These are phyloP conservation scores for Matsumyia berberina DNA, from an alignment of 2,888 invertebrate genomes.

Conservation along the genomic window DNA sequence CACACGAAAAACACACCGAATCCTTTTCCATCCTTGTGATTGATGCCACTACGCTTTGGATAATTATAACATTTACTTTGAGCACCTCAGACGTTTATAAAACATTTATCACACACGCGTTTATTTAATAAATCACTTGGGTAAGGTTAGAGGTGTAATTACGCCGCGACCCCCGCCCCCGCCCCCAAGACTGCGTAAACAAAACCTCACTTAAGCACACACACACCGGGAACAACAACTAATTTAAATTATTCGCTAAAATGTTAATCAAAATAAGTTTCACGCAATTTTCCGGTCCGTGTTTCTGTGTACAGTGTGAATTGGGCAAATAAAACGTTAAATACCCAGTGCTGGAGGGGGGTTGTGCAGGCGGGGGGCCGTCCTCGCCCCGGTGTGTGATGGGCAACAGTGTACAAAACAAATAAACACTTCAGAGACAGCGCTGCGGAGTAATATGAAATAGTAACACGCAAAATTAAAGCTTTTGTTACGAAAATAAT, in stretches of 20 bases:
- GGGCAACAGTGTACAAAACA: conserved; percentile 33
- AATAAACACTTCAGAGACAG: conserved; percentile 41
- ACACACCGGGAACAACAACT: conserved; percentile 24
- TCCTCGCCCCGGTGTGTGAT: background rate
- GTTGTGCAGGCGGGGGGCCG: background rate
- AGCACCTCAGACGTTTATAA: conserved; percentile 43
- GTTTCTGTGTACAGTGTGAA: conserved; percentile 16
- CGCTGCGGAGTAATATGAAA: conserved; percentile 36
- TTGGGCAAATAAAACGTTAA: conserved; percentile 35
- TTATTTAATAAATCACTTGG: conserved; percentile 26
- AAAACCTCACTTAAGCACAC: conserved; percentile 30
- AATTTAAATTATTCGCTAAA: conserved; percentile 53
- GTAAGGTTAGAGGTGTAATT: conserved; percentile 26
- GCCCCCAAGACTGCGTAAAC: conserved; percentile 1
- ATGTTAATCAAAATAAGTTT: conserved; percentile 56
- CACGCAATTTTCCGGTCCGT: conserved; percentile 39
- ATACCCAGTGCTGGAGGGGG: background rate
- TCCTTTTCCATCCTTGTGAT: background rate
- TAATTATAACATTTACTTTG: conserved; percentile 23
- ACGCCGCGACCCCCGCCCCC: background rate
- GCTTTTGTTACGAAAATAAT: conserved; percentile 62
- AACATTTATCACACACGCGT: conserved; percentile 32
- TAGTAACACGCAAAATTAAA: conserved; percentile 53
- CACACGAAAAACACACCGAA: too few relatives aligned
- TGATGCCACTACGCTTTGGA: background rate